Base-by-base conservation (phyloP, 2,797 vertebrate species). In the Gymnocypris eckloni region DNA sequence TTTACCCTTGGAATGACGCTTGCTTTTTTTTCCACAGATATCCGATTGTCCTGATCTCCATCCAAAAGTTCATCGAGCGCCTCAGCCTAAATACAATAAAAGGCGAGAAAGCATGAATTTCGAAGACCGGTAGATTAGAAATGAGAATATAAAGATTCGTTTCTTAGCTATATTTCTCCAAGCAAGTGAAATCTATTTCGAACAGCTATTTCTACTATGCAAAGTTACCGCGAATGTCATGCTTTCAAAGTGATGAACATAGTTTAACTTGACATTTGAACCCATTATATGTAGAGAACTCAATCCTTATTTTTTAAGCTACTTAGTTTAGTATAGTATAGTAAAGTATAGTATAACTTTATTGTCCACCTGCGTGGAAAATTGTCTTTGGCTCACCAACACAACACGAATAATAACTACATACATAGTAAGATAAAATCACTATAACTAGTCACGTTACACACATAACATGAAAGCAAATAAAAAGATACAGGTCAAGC, bases 1-100 rank as follows among this genome's bases (percentile, higher is more conserved):
- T 92, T 94, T 91, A 96, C 95, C 93, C 95, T 89, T 0, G 95
- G 95, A 80, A 96, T 95, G 79, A 95, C 90, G 73, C 94, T 96
- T 52, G 94, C 95, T 88, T 94, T 96, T 91, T 96, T 96, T 92
- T 96, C 93, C 91, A 95, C 89, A 4, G 92, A 92, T 25, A 92
- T 87, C 39, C 89, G 88, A 89, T 85, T 89, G 72, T 94, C 92
- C 2, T 87, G 87, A 4, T 86, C 86, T 50, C 89, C 91, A 13
- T 93, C 93, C 91, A 95, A 87, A 86, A 95, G 85, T n/a, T 89
- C 89, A 88, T 94, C 92, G 75, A 96, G 93, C 50, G 91, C 94
- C 48, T 94, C 93, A 76, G 90, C 93, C 95, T 96, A 89, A 1
- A n/a, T n/a, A 82, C 13, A 48, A 6, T 76, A 12, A 45, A 61